Evolutionary conservation across 2,888 invertebrate species (phyloP).

Genomic region (Aspidiotus destructor): DNA sequence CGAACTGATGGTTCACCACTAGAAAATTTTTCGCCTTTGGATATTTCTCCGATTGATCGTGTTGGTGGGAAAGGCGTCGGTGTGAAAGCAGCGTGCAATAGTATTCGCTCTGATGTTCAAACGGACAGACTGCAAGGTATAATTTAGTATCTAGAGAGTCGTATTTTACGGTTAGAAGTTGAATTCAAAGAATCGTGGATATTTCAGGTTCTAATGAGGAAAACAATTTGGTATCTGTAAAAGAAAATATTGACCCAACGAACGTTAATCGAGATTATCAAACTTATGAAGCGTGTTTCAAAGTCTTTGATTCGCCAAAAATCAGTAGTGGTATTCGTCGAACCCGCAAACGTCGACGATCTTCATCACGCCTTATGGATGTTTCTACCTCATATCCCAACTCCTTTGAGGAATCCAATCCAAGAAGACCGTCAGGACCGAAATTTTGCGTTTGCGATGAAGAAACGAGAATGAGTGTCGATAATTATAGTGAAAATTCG

Average conservation of each 20-base stretch:
- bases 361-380: conserved; percentile 8
- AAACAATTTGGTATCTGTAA: too few species aligned
- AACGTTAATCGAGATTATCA: too few species aligned
- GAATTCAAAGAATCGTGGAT: too few species aligned
- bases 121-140: too few species aligned
- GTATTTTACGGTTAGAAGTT: too few species aligned
- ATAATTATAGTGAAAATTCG: conserved; percentile 8
- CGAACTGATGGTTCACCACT: conserved; percentile 13
- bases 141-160: too few species aligned
- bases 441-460: background rate
- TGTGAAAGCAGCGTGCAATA: conserved; percentile 8
- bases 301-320: conserved; percentile 23
- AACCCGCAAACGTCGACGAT: conserved; percentile 18
- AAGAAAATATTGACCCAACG: too few species aligned
- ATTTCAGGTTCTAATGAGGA: too few species aligned
- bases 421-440: background rate
- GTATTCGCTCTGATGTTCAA: background rate
- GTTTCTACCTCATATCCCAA: conserved; percentile 16
- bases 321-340: conserved; percentile 12
- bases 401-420: background rate
- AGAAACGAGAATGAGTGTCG: background rate
- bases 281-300: conserved; percentile 8
- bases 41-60: conserved; percentile 24
- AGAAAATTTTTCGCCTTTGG: conserved; percentile 18
- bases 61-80: background rate